These are phyloP conservation scores for Corbicula japonica DNA, from an alignment of 2,888 invertebrate species.

Conservation along the genomic window DNA sequence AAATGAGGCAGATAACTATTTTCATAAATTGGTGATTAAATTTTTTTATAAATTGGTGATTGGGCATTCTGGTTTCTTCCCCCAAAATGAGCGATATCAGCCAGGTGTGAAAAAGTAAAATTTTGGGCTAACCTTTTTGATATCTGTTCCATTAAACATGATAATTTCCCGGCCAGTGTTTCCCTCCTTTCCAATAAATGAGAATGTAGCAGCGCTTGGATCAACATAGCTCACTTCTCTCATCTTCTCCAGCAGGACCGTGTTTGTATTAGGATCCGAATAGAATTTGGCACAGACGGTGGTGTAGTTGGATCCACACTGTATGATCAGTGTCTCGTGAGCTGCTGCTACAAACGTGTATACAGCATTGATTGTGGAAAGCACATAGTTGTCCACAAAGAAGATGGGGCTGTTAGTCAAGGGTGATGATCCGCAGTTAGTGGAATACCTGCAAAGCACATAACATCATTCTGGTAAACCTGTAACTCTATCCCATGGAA, in stretches of 20 bases:
- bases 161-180: conserved; percentile 68
- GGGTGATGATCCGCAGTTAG: conserved; percentile 32
- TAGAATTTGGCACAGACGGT: conserved; percentile 73
- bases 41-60: too few species aligned
- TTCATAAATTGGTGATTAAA: too few species aligned
- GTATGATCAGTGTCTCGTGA: conserved; percentile 81
- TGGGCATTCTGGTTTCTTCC: too few species aligned
- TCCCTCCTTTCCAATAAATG: conserved; percentile 77
- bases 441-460: conserved; percentile 27
- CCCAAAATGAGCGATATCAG: too few species aligned
- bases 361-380: conserved; percentile 86
- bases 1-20: too few species aligned
- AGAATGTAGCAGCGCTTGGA: conserved; percentile 65
- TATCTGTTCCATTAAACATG: conserved; percentile 58
- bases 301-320: conserved; percentile 75
- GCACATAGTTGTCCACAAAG: conserved; percentile 76
- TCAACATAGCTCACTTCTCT: conserved; percentile 70
- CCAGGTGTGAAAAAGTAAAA: neutral
- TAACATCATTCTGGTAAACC: neutral
- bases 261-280: conserved; percentile 64
- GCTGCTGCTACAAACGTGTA: conserved; percentile 85
- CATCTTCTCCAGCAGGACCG: conserved; percentile 72
- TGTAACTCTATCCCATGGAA: neutral
- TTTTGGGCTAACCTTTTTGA: conserved; percentile 58
- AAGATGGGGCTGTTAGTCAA: conserved; percentile 64